Evolutionary conservation across 1,140 invertebrate genomes (phyloP).

Genomic region (Drosophila sulfurigaster): DNA sequence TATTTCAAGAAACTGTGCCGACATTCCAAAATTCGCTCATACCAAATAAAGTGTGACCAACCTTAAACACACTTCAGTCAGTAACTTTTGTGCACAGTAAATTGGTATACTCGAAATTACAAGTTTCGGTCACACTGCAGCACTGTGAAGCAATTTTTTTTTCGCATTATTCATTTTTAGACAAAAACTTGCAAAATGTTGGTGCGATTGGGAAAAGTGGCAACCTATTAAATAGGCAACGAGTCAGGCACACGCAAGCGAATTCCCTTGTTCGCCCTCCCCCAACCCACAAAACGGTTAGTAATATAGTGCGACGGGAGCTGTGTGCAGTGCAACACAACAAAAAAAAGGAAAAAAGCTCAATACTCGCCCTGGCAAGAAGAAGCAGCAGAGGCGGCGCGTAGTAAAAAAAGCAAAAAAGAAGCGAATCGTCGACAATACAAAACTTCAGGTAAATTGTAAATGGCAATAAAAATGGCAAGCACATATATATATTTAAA

Average conservation of each 20-base stretch:
- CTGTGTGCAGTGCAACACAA: slow-evolving; percentile 1
- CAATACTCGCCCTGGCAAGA: slow-evolving; percentile 45
- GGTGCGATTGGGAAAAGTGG: slow-evolving; percentile 43
- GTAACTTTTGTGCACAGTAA: slow-evolving; percentile 14
- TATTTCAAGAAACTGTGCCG: too few relatives aligned
- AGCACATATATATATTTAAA: background rate
- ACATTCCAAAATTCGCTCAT: too few relatives aligned
- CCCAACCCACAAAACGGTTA: background rate
- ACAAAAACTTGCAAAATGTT: slow-evolving; percentile 50
- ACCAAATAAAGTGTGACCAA: too few relatives aligned
- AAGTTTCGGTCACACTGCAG: slow-evolving; percentile 31
- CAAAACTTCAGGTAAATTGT: slow-evolving; percentile 41
- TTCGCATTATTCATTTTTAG: slow-evolving; percentile 55
- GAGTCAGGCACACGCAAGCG: slow-evolving; percentile 2
- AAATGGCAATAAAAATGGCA: slow-evolving; percentile 19
- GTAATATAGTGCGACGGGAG: slow-evolving; percentile 4
- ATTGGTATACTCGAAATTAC: background rate
- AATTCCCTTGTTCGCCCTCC: slow-evolving; percentile 2
- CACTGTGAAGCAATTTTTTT: slow-evolving; percentile 45
- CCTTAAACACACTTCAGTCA: background rate
- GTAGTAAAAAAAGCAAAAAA: slow-evolving; percentile 35
- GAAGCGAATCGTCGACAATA: slow-evolving; percentile 25
- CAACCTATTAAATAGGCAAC: slow-evolving; percentile 48
- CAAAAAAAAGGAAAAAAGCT: slow-evolving; percentile 33
- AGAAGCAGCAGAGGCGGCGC: slow-evolving; percentile 41